Conservation (phyloP, 2,113 vertebrate genomes). For the Hyaena hyaena region DNA sequence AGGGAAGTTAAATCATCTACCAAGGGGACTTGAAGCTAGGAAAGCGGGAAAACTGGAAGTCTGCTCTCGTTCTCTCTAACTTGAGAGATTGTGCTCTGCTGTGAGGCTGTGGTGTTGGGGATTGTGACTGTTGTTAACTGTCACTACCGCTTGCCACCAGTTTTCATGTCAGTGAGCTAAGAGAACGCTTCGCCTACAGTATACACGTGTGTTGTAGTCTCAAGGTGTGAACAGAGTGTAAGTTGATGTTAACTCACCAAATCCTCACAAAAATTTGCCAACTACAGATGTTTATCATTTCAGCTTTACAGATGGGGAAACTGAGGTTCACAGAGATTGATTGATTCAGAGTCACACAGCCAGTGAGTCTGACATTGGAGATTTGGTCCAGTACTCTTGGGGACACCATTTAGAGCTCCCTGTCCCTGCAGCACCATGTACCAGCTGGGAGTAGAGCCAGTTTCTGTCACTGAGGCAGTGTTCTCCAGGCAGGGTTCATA, state of each 20-base stretch:
- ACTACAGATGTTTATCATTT: neutral
- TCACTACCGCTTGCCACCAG: neutral
- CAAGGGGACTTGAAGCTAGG: neutral
- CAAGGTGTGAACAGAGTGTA: neutral
- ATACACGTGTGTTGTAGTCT: neutral
- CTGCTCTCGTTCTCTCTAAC: neutral
- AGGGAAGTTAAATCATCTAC: neutral
- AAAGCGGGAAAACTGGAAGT: neutral
- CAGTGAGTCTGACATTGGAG: neutral
- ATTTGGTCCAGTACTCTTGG: neutral
- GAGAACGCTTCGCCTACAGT: neutral
- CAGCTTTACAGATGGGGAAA: neutral
- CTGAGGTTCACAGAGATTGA: neutral
- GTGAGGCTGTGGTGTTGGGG: neutral
- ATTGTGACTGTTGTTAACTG: neutral
- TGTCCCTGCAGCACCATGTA: fast-evolving
- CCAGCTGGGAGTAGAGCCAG: neutral
- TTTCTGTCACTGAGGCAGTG: neutral
- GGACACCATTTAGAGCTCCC: neutral
- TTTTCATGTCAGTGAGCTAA: neutral
- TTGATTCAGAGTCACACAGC: neutral
- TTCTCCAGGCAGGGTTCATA: neutral
- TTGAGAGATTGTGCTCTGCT: neutral
- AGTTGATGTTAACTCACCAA: neutral
- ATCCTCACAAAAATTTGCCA: neutral